These are phyloP conservation scores for Rhagoletis pomonella DNA, from an alignment of 1,140 invertebrate species.

Conservation along the genomic window DNA sequence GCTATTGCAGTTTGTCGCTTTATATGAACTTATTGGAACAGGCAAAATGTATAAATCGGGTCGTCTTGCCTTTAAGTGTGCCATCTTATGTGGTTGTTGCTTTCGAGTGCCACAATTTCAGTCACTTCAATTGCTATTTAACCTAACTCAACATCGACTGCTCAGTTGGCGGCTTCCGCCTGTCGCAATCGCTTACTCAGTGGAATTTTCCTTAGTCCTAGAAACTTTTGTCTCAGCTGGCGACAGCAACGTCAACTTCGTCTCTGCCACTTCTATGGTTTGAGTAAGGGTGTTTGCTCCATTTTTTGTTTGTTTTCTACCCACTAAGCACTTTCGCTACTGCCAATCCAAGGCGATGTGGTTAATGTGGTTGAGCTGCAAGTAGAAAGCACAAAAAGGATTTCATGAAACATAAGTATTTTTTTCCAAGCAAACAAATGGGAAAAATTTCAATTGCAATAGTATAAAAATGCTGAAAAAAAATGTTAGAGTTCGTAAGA, in stretches of 20 bases:
- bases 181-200: neutral
- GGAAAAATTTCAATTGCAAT: neutral
- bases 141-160: neutral
- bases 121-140: no score
- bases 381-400: conserved; percentile 2
- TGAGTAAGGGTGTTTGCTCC: conserved; percentile 21
- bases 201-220: neutral
- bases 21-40: neutral
- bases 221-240: neutral
- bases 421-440: neutral
- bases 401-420: neutral
- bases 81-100: neutral
- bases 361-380: neutral
- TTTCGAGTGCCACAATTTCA: neutral
- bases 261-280: neutral
- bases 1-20: neutral
- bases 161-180: neutral
- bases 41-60: neutral
- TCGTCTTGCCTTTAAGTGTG: neutral
- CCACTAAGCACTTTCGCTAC: neutral
- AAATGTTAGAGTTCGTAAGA: neutral
- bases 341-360: neutral
- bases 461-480: neutral
- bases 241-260: neutral
- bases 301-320: neutral